These are phyloP conservation scores for Palythoa grandiflora DNA, from an alignment of 92 coral and sea anemone species.

Conservation along the genomic window DNA sequence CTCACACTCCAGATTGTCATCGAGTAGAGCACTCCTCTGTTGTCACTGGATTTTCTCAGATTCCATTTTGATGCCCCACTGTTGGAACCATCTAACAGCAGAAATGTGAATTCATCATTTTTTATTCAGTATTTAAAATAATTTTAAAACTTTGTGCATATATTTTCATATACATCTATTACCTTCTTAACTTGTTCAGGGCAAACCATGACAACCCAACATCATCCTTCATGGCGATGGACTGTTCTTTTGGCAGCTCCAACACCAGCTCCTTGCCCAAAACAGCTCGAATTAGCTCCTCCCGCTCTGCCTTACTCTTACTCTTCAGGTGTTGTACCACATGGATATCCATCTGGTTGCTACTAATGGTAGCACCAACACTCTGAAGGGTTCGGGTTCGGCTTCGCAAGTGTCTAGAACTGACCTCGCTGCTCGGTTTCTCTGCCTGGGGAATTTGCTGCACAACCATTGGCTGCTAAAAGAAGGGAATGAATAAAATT, in stretches of 20 bases:
- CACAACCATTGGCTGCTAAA: too few relatives aligned
- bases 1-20: conserved; percentile 2
- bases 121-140: neutral
- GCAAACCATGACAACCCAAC: conserved; percentile 26
- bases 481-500: too few relatives aligned
- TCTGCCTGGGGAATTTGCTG: too few relatives aligned
- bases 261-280: neutral
- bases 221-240: conserved; percentile 3
- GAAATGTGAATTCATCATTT: conserved; percentile 2
- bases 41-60: conserved; percentile 37
- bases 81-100: conserved; percentile 22
- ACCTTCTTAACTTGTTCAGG: conserved; percentile 26
- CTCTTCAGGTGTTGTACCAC: conserved; percentile 21
- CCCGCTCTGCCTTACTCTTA: conserved; percentile 20
- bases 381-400: neutral
- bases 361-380: neutral
- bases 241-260: conserved; percentile 17
- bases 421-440: too few relatives aligned
- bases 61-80: conserved; percentile 42
- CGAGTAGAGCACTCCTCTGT: conserved; percentile 14
- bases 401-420: too few relatives aligned
- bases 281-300: conserved; percentile 19
- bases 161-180: neutral
- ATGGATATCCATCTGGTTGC: conserved; percentile 26
- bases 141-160: neutral